Conservation (phyloP, 2,797 vertebrate species). For the Synaphobranchus kaupii region DNA sequence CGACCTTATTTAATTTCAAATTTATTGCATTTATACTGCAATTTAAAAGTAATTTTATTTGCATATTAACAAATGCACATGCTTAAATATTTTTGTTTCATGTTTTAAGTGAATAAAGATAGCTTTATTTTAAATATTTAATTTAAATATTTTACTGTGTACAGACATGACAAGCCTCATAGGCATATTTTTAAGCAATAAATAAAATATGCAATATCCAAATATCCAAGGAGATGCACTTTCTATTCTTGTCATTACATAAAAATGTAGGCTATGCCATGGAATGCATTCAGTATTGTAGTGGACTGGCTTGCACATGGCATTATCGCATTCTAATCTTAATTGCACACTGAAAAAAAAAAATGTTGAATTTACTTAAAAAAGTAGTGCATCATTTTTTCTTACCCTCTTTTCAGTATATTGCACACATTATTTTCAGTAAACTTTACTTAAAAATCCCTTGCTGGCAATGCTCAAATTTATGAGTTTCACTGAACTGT, state of each 20-base stretch:
- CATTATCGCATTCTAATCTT: background rate
- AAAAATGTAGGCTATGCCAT: background rate
- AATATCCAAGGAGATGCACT: background rate
- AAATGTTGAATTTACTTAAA: no score
- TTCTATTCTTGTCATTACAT: background rate
- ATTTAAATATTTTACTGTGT: background rate
- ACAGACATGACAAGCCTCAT: background rate
- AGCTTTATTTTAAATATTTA: background rate
- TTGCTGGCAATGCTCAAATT: no score
- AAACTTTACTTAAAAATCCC: no score
- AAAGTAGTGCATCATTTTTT: no score
- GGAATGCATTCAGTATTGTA: background rate
- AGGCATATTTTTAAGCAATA: background rate
- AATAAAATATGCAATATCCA: background rate
- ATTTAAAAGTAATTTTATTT: background rate
- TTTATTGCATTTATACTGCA: background rate
- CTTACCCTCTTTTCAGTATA: no score
- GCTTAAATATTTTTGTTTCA: no score
- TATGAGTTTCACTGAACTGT: no score
- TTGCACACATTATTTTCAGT: no score
- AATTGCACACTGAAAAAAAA: no score
- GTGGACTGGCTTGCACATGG: background rate
- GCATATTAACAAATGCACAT: no score
- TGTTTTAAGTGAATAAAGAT: no score
- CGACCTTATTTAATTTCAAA: background rate